Base-by-base conservation (phyloP, 23 tunicate species). In the Phallusia fumigata region DNA sequence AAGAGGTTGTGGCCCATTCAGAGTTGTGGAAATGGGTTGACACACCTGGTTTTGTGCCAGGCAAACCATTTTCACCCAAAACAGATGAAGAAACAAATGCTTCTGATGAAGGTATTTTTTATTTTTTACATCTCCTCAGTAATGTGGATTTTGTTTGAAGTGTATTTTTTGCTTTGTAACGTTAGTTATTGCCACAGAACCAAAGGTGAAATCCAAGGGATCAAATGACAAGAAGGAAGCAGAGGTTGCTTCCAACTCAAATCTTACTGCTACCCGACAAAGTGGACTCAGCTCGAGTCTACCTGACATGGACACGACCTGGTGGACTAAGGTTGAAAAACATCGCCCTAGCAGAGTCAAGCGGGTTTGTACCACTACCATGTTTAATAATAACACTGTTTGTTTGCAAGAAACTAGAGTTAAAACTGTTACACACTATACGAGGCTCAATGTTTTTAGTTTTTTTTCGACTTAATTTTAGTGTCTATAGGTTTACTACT, bases 11-110 rank as follows among this genome's bases (percentile, higher is more conserved):
- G 15, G 97, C 91, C 0, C 97, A 87, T 33, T 92, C 97, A 0
- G 97, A 92, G 87, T 51, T 92, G 36, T 92, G 97, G 97, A 83
- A 90, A 40, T 84, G 90, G 84, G 88, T 92, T n/a, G 97, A 92
- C 45, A 86, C 88, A 28, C 97, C 97, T 15, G 90, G 78, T 8
- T 92, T 92, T 73, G 88, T 92, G 19, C 97, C 97, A 26, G 80
- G 90, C 32, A 87, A 87, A 81, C 86, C 91, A 36, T 76, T 73
- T 58, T 79, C 80, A 58, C 28, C 69, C 28, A 58, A 58, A 58
- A 21, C 28, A 24, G 69, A 58, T 24, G 69, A 58, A 24, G 69
- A 58, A 21, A 24, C 69, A 6, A 24, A 58, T 58, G 15, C 26
- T 21, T 8, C 69, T 40, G 47, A 40, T 26, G 74, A 26, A 65